Evolutionary conservation across 2,888 invertebrate species (phyloP), one percentile per base, ranked within the genome.

Genomic region (Acleris emargana): DNA sequence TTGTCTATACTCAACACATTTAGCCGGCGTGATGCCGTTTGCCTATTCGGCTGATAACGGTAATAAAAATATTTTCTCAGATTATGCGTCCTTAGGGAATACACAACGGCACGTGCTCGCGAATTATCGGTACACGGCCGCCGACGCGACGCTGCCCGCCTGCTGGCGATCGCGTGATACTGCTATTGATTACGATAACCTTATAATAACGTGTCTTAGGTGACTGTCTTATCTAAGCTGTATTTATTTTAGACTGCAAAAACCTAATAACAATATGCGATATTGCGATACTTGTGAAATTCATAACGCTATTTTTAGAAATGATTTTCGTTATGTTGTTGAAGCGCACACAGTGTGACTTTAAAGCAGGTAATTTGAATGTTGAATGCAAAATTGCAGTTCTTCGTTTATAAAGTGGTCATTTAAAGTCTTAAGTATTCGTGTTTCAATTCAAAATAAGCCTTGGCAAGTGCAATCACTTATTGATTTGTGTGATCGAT

Each of bases 181-280:
- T 25, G 45, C 54, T 16, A 25, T 16, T 22, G 57, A 57, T 57
- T 45, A 57, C 57, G 57, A 57, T 57, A 57, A 57, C 57, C 57
- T 45, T 57, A 49, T 4, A 38, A 38, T 32, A 32, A 9, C 18
- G 3, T 49, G 20, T 18, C 18, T 49, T 49, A 49, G 49, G 11
- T 49, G 49, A 11, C 20, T 18, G 11, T 13, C 45, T 45, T n/a
- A 5, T 45, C 45, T 45, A 7, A 16, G n/a, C 7, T 7, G n/a
- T 45, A 45, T 17, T 45, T 45, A n/a, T 45, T 45, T 45, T 17
- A 5, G 6, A 45, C 17, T 17, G 2, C n/a, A 1, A 7, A n/a
- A 45, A n/a, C 5, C 17, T n/a, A 17, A 6, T 6, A 17, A n/a
- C 45, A 3, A 5, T 3, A 3, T 3, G 4, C 16, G n/a, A 45